Conservation (phyloP, 2,888 invertebrate species). For the Xylocampa areola region DNA sequence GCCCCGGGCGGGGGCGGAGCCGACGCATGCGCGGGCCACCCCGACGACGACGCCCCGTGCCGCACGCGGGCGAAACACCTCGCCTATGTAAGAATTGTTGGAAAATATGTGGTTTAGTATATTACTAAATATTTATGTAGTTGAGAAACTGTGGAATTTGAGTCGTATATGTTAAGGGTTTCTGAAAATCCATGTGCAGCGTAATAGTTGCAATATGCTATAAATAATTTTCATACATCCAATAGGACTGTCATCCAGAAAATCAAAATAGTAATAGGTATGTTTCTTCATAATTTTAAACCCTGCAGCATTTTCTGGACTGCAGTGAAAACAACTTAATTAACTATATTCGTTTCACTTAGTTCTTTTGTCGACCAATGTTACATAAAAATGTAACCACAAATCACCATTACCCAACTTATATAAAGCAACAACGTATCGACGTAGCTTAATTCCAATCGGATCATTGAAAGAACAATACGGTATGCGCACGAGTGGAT, state of each 20-base stretch:
- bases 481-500: conserved; percentile 66
- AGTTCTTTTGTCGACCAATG: conserved; percentile 22
- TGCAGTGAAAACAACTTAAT: neutral
- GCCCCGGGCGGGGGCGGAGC: conserved; percentile 81
- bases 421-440: conserved; percentile 46
- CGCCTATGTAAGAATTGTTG: conserved; percentile 46
- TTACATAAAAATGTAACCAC: conserved; percentile 46
- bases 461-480: conserved; percentile 74
- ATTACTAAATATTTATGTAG: conserved; percentile 1
- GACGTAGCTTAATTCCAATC: conserved; percentile 71
- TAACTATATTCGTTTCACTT: neutral
- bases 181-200: neutral
- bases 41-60: conserved; percentile 81
- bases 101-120: conserved; percentile 34
- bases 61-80: conserved; percentile 64
- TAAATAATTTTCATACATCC: too few species aligned
- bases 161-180: neutral
- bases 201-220: too few species aligned
- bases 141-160: conserved; percentile 7
- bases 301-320: neutral
- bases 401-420: conserved; percentile 45
- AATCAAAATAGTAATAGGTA: too few species aligned
- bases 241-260: too few species aligned
- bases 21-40: conserved; percentile 83
- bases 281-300: too few species aligned